Conservation (phyloP, 2,113 vertebrate genomes). For the Pterophyllum scalare region DNA sequence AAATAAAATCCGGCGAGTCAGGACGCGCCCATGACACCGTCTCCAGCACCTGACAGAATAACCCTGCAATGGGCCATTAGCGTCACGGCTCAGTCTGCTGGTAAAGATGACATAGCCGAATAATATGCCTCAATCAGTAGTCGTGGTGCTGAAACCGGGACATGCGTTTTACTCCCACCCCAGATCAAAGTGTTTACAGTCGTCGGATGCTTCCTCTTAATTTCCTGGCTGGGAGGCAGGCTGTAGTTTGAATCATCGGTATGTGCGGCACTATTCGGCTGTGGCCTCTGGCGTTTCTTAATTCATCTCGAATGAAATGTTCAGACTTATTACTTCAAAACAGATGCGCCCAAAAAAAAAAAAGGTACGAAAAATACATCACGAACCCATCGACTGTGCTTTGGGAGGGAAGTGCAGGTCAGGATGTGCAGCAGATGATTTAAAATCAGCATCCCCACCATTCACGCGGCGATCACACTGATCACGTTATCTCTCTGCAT, state of each 20-base stretch:
- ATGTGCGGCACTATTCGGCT: constrained; percentile 27
- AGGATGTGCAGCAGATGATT: constrained; percentile 45
- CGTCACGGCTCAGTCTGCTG: background rate
- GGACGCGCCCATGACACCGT: constrained; percentile 72
- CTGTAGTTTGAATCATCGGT: constrained; percentile 50
- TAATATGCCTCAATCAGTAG: background rate
- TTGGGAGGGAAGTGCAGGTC: constrained; percentile 28
- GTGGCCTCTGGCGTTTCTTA: constrained; percentile 33
- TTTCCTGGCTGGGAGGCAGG: constrained; percentile 36
- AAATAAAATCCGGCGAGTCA: constrained; percentile 33
- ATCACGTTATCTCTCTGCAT: background rate
- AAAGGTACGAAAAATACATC: background rate
- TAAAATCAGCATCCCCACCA: constrained; percentile 35
- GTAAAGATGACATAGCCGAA: constrained; percentile 11
- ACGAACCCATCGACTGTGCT: constrained; percentile 4
- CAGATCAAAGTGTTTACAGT: constrained; percentile 54
- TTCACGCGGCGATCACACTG: constrained; percentile 13
- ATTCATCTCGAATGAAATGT: background rate
- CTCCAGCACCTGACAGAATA: constrained; percentile 31
- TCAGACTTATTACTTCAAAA: background rate
- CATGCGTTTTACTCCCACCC: constrained; percentile 38
- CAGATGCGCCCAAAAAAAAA: too few species aligned
- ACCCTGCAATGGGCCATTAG: constrained; percentile 19
- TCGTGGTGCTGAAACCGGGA: background rate
- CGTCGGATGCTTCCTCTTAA: constrained; percentile 20